Evolutionary conservation across 2,888 invertebrate species (phyloP).

Genomic region (Catonia carolina): DNA sequence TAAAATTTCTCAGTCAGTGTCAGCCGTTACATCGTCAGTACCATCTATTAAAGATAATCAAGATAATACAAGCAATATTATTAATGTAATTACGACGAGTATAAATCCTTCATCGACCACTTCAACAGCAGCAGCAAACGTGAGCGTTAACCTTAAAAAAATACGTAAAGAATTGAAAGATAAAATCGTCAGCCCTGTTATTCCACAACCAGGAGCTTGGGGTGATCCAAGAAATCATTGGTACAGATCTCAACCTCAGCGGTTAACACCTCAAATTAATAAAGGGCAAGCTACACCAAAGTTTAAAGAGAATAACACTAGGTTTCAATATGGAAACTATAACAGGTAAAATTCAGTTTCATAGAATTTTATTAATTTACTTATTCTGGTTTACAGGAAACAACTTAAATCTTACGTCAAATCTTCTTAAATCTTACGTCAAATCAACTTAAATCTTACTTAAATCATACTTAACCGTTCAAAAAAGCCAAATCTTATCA

Average conservation of each 20-base stretch:
- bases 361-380: no score
- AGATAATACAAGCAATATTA: no score
- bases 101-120: not conserved
- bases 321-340: slow-evolving; percentile 94
- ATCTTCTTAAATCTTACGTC: no score
- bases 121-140: not conserved
- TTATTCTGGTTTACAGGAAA: no score
- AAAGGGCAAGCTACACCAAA: slow-evolving; percentile 48
- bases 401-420: no score
- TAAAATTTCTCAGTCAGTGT: no score
- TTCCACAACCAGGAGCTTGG: slow-evolving; percentile 70
- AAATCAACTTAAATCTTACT: no score
- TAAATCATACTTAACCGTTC: no score
- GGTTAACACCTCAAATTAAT: slow-evolving; percentile 27
- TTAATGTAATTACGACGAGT: no score
- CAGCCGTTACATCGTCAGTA: no score
- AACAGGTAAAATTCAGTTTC: slow-evolving; percentile 53
- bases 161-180: slow-evolving; percentile 62
- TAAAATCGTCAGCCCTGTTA: slow-evolving; percentile 87
- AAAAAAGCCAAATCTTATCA: no score
- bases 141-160: not conserved
- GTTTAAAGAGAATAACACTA: slow-evolving; percentile 67
- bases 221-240: slow-evolving; percentile 27
- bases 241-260: slow-evolving; percentile 28
- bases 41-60: no score